phyloP scores from a whole-genome alignment of 2,113 vertebrate genomes.

The Protobothrops flavoviridis region DNA sequence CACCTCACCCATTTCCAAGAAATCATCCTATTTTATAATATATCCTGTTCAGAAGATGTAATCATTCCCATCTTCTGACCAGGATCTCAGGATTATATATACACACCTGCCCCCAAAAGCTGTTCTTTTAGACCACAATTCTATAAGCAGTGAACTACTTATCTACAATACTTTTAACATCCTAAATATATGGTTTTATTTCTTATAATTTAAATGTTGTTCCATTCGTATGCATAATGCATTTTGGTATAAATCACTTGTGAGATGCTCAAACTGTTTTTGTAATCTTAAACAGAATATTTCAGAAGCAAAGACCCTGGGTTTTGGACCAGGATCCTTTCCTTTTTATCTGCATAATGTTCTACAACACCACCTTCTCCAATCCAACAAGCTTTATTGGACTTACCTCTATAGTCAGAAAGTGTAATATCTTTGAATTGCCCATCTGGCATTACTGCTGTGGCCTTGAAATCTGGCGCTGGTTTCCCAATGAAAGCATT shows the following conservation, averaged over 20 bases:
- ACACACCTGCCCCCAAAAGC: no score
- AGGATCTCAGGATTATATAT: no score
- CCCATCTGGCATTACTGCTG: slow-evolving; percentile 93
- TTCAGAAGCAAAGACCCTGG: not conserved
- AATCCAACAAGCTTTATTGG: not conserved
- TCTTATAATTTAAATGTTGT: not conserved
- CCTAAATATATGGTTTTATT: not conserved
- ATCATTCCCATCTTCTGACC: no score
- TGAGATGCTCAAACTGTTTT: not conserved
- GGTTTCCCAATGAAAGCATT: slow-evolving; percentile 90
- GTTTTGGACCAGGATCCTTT: not conserved
- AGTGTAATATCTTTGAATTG: slow-evolving; percentile 90
- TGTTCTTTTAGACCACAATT: not conserved
- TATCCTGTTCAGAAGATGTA: no score
- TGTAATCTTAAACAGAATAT: not conserved
- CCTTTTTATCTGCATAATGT: not conserved
- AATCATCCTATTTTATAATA: no score
- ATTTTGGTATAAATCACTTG: not conserved
- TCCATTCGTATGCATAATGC: not conserved
- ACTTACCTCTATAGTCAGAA: slow-evolving; percentile 88
- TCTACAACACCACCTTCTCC: not conserved
- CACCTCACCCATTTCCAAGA: not conserved
- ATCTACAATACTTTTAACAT: not conserved
- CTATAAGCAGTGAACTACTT: not conserved
- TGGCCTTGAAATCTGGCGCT: slow-evolving; percentile 92